These are phyloP conservation scores for Megaleporinus macrocephalus DNA, from an alignment of 2,113 vertebrate species.

Conservation along the genomic window DNA sequence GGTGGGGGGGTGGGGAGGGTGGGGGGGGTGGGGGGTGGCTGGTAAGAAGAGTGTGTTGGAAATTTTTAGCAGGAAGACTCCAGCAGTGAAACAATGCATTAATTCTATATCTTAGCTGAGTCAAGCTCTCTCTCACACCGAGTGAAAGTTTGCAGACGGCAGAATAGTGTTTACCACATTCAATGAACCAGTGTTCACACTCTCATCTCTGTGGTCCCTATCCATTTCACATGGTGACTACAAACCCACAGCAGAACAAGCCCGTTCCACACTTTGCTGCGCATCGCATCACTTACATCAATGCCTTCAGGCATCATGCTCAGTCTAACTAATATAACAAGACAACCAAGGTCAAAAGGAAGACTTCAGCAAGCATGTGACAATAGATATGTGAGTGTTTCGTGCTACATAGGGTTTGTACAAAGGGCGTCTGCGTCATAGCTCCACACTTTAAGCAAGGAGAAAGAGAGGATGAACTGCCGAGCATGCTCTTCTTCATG, in stretches of 20 bases:
- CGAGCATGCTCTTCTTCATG: slow-evolving; percentile 8
- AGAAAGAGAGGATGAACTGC: slow-evolving; percentile 18
- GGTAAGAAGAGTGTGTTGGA: not conserved
- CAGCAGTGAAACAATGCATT: slow-evolving; percentile 18
- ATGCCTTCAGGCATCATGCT: not conserved
- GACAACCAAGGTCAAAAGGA: not conserved
- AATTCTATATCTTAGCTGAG: not conserved
- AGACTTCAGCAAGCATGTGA: not conserved
- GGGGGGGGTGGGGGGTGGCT: not conserved
- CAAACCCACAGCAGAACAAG: slow-evolving; percentile 17
- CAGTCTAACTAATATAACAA: not conserved
- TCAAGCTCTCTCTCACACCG: not conserved
- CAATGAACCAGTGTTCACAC: slow-evolving; percentile 37
- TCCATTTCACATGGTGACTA: slow-evolving; percentile 20
- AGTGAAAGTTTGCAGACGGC: not conserved
- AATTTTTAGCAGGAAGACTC: not conserved
- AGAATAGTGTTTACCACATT: slow-evolving; percentile 25
- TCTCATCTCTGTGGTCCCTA: slow-evolving; percentile 34
- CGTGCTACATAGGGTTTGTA: not conserved
- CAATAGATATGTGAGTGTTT: slow-evolving; percentile 1
- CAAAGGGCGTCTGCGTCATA: not conserved
- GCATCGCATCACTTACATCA: slow-evolving; percentile 21
- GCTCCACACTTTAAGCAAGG: slow-evolving; percentile 14
- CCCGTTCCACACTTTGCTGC: slow-evolving; percentile 26
- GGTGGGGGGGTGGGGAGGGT: not conserved